Base-by-base conservation (phyloP, 2,888 invertebrate genomes). In the Drosophila paramelanica region DNA sequence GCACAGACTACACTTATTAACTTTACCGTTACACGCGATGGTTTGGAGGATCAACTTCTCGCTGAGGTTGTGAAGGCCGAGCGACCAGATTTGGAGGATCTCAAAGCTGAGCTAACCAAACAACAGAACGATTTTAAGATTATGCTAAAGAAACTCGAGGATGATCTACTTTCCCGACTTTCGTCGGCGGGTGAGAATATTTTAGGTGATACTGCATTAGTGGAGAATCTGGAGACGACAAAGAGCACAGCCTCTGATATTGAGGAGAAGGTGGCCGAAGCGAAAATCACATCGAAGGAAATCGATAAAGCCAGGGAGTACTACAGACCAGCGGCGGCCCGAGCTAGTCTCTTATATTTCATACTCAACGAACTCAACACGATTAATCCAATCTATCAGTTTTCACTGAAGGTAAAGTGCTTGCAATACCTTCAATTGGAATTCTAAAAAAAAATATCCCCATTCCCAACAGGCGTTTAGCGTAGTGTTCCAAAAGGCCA, bases 101-200 rank as follows among this genome's bases (percentile, higher is more conserved):
- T 98, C 6, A 99, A 98, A 94, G 98, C 98, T 2, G 97, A 98
- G 86, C 93, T 99, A 70, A 99, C 98, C 0, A 97, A 97, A 88
- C 98, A 98, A 91, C 98, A 99, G 92, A 99, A 99, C 92, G 96
- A 98, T 92, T 99, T 98, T 90, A 99, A 98, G 93, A 98, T 99
- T 73, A 97, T 97, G 91, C 93, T 99, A 42, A 99, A 98, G 90
- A 94, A 95, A 59, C 93, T 99, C 52, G 99, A 99, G 93, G 98
- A 99, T 92, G 98, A 98, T 91, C 93, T 99, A 13, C 93, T 99
- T 0, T 97, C 97, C 0, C 94, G 98, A 57, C 93, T 98, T 62
- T 98, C 98, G 1, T 97, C 98, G 2, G 98, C 98, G 5, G 97
- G 97, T 56, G 97, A 96, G 73, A 98, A 99, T 93, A 96, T 99